Conservation (phyloP, 1,140 invertebrate genomes). For the Maniola jurtina region DNA sequence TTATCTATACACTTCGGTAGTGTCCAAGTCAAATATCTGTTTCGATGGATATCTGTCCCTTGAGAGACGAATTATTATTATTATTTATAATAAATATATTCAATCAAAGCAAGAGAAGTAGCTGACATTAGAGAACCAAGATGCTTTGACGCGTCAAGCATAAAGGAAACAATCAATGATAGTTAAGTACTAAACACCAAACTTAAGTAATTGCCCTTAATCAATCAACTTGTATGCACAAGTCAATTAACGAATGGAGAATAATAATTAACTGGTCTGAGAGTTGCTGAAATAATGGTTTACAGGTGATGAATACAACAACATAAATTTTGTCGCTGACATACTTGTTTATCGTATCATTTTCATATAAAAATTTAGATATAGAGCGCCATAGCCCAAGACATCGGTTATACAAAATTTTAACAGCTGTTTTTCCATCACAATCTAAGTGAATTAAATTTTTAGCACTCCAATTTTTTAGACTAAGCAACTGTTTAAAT, state of each 20-base stretch:
- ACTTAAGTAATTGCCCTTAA: constrained; percentile 49
- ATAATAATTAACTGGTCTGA: background rate
- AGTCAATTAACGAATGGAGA: too few species aligned
- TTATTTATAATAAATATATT: background rate
- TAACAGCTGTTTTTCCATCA: background rate
- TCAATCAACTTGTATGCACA: background rate
- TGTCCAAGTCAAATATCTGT: background rate
- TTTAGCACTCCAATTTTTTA: background rate
- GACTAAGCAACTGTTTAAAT: background rate
- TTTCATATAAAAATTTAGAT: too few species aligned
- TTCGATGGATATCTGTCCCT: constrained; percentile 1
- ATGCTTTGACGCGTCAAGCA: background rate
- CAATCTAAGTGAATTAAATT: background rate
- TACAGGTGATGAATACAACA: background rate
- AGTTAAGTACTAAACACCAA: constrained; percentile 52
- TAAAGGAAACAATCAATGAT: constrained; percentile 16
- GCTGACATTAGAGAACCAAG: background rate
- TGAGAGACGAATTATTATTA: background rate
- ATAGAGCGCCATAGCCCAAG: too few species aligned
- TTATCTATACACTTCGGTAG: constrained; percentile 24
- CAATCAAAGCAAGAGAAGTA: background rate
- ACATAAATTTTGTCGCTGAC: background rate
- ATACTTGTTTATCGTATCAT: too few species aligned
- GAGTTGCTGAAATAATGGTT: background rate
- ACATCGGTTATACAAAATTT: background rate